Conservation (phyloP, 1,140 invertebrate genomes). For the Homarus americanus region DNA sequence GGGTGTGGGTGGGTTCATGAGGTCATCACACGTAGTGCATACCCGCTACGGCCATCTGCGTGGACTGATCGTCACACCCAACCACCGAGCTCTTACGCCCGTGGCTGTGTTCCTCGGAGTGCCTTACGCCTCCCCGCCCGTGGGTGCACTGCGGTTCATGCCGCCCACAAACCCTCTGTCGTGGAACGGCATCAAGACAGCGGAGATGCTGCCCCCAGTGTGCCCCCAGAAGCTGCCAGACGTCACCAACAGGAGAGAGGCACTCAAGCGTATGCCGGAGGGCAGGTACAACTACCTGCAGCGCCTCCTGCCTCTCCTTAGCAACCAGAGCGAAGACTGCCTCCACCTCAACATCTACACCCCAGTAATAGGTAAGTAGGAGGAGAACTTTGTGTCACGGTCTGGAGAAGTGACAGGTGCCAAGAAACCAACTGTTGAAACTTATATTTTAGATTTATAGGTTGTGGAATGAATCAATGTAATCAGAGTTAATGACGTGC, state of each 20-base stretch:
- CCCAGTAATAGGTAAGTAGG: slow-evolving; percentile 80
- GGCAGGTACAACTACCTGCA: slow-evolving; percentile 85
- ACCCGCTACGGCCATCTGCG: slow-evolving; percentile 79
- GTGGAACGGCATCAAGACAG: slow-evolving; percentile 73
- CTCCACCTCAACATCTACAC: slow-evolving; percentile 95
- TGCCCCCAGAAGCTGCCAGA: slow-evolving; percentile 79
- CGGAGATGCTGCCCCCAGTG: slow-evolving; percentile 72
- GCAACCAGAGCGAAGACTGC: slow-evolving; percentile 93
- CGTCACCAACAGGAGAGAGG: slow-evolving; percentile 77
- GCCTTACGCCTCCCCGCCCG: slow-evolving; percentile 84
- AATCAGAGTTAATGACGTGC: too few relatives aligned
- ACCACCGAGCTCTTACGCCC: slow-evolving; percentile 82
- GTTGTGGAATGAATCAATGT: too few relatives aligned
- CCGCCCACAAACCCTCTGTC: slow-evolving; percentile 76
- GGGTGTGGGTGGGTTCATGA: background rate
- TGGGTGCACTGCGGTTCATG: slow-evolving; percentile 83
- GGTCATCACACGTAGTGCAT: slow-evolving; percentile 76
- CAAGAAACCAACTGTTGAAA: too few relatives aligned
- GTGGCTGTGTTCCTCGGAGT: slow-evolving; percentile 86
- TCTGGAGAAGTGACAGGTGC: too few relatives aligned
- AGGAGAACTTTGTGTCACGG: too few relatives aligned
- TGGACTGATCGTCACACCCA: slow-evolving; percentile 77
- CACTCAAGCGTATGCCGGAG: slow-evolving; percentile 78
- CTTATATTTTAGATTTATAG: too few relatives aligned
- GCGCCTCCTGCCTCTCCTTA: slow-evolving; percentile 85